These are phyloP conservation scores for Okapia johnstoni DNA, from an alignment of 2,113 vertebrate genomes.

Conservation along the genomic window DNA sequence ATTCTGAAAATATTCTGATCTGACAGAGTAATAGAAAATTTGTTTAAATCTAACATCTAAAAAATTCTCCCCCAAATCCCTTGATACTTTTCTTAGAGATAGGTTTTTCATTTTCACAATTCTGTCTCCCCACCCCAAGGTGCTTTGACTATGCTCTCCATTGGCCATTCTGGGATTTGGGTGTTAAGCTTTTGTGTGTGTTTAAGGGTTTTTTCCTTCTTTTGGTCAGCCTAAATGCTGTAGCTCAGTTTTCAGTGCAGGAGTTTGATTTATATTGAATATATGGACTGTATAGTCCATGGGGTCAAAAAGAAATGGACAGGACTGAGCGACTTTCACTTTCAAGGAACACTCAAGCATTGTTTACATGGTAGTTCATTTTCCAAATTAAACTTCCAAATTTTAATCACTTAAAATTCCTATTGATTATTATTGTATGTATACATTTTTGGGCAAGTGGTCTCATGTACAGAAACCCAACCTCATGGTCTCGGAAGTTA, in stretches of 20 bases:
- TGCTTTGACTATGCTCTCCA: not conserved
- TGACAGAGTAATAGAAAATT: not conserved
- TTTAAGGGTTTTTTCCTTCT: not conserved
- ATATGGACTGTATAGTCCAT: not conserved
- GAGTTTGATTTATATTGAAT: constrained; percentile 13
- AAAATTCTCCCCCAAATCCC: not conserved
- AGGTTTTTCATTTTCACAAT: not conserved
- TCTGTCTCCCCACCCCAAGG: not conserved
- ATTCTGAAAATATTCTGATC: not conserved
- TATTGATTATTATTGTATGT: not conserved
- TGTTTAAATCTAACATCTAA: not conserved
- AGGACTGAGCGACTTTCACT: not conserved
- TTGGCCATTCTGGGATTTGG: not conserved
- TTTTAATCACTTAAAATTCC: not conserved
- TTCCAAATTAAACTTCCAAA: not conserved
- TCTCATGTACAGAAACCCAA: not conserved
- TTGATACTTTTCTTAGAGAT: not conserved
- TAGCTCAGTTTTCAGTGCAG: not conserved
- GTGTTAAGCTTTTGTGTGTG: not conserved
- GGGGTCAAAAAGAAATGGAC: not conserved
- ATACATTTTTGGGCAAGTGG: not conserved
- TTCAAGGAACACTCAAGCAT: not conserved
- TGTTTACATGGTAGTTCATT: not conserved
- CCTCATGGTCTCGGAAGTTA: not conserved
- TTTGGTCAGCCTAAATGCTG: not conserved